These are phyloP conservation scores for Cirrhinus mrigala DNA, from an alignment of 2,797 vertebrate species.

Conservation along the genomic window DNA sequence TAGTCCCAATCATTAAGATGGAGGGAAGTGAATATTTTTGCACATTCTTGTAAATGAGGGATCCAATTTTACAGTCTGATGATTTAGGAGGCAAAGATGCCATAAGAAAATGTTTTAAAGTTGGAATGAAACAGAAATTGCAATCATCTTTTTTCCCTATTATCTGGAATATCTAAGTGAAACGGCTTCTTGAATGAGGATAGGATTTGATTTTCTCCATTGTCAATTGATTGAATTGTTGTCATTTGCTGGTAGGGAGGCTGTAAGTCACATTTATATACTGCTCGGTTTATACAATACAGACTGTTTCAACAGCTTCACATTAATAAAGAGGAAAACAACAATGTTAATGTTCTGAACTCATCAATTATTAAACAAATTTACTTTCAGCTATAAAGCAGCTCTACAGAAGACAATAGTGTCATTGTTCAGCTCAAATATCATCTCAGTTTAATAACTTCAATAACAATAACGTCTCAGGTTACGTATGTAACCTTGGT, in stretches of 20 bases:
- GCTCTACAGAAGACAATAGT: not conserved
- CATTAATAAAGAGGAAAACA: not conserved
- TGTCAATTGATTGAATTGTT: not conserved
- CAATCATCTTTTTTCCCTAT: not conserved
- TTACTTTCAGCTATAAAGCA: not conserved
- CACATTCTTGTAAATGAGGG: slow-evolving; percentile 6
- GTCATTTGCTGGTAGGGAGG: not conserved
- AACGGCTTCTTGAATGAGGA: not conserved
- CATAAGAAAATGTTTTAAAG: not conserved
- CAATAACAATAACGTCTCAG: no score
- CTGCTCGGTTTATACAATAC: not conserved
- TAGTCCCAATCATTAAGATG: not conserved
- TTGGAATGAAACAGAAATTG: not conserved
- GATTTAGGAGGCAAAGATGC: not conserved
- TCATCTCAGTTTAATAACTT: not conserved
- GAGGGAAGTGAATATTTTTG: not conserved
- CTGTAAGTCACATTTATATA: not conserved
- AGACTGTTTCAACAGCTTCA: not conserved
- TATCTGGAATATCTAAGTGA: not conserved
- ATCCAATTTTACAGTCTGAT: not conserved
- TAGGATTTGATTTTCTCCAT: not conserved
- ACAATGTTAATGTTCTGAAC: not conserved
- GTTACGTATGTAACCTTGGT: no score
- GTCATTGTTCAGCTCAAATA: not conserved
- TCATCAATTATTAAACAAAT: not conserved